Evolutionary conservation across 2,797 vertebrate genomes (phyloP).

Genomic region (Oreochromis mossambicus): DNA sequence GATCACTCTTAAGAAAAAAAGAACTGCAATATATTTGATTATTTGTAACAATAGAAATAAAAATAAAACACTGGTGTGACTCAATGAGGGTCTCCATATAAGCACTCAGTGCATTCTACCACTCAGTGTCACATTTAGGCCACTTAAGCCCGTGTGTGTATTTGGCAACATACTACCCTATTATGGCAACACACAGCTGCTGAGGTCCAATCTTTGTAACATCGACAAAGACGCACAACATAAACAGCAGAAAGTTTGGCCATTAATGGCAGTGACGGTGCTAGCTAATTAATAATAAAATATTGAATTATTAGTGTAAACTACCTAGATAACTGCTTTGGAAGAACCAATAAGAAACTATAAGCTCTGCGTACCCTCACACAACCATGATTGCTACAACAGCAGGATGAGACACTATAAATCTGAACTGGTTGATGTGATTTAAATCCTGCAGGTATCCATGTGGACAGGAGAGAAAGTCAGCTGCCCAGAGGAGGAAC

Average conservation of each 20-base stretch:
- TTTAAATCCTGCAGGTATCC: neutral
- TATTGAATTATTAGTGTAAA: neutral
- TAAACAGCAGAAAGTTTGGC: neutral
- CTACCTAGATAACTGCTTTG: neutral
- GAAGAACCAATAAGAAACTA: neutral
- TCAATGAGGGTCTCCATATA: neutral
- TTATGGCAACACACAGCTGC: conserved; percentile 54
- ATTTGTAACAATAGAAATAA: neutral
- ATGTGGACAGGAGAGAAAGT: neutral
- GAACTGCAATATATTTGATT: neutral
- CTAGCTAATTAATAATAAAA: neutral
- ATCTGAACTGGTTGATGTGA: neutral
- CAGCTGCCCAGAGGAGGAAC: neutral
- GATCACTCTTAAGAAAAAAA: neutral
- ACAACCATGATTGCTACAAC: neutral
- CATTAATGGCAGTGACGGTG: neutral
- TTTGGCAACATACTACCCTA: conserved; percentile 8
- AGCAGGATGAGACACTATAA: neutral
- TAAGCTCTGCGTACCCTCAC: neutral
- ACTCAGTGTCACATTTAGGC: conserved; percentile 15
- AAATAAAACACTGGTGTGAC: neutral
- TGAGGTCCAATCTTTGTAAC: conserved; percentile 2
- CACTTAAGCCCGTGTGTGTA: neutral
- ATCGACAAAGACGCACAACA: neutral
- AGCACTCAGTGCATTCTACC: neutral